Evolutionary conservation across 53 echinoderm and acorn worm species (phyloP).

Genomic region (Crossaster papposus): DNA sequence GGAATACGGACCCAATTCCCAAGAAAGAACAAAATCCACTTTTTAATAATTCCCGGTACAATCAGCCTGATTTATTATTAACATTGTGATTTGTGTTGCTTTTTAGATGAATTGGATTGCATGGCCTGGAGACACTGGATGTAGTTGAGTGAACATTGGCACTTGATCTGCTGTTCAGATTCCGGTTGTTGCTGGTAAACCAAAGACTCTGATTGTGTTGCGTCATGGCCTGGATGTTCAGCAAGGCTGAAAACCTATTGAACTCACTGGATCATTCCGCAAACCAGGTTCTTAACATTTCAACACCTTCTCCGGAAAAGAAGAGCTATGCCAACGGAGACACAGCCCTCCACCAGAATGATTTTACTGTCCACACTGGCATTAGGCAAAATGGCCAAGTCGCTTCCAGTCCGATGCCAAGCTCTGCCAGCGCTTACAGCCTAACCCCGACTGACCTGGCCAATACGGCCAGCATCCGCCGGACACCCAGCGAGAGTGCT

Average conservation of each 20-base stretch:
- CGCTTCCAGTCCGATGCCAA: constrained; percentile 25
- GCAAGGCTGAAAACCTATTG: constrained; percentile 87
- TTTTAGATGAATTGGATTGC: background rate
- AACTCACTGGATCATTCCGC: constrained; percentile 93
- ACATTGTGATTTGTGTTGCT: background rate
- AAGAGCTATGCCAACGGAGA: constrained; percentile 17
- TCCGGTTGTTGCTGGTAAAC: background rate
- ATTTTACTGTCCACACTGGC: background rate
- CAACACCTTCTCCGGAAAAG: constrained; percentile 33
- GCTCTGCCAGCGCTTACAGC: constrained; percentile 67
- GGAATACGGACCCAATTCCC: too few species aligned
- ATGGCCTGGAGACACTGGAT: background rate
- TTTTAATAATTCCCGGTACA: too few species aligned
- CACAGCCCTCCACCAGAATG: constrained; percentile 24
- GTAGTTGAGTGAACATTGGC: background rate
- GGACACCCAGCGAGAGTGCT: constrained; percentile 87
- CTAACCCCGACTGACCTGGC: constrained; percentile 95
- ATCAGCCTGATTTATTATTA: too few species aligned
- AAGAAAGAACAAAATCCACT: too few species aligned
- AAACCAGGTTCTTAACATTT: constrained; percentile 65
- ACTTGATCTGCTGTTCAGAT: background rate
- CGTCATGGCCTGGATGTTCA: constrained; percentile 91
- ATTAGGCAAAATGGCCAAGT: background rate
- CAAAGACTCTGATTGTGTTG: background rate
- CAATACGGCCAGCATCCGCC: constrained; percentile 85